These are phyloP conservation scores for Hoplostethus mediterraneus DNA, from an alignment of 2,797 vertebrate species.

Conservation along the genomic window DNA sequence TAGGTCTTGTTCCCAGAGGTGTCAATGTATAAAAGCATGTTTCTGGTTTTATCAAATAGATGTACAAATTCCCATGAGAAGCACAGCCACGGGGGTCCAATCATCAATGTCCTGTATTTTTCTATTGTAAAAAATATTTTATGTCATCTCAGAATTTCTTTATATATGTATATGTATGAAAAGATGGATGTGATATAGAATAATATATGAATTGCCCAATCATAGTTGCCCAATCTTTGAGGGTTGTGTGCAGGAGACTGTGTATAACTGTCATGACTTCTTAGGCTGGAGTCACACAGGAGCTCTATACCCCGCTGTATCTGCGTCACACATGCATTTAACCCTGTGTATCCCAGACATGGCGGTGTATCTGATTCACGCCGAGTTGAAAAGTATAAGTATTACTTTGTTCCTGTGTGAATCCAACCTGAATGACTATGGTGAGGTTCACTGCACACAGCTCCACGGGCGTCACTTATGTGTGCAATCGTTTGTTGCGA, in stretches of 20 bases:
- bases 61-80: constrained; percentile 80
- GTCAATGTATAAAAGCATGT: constrained; percentile 85
- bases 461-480: constrained; percentile 63
- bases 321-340: background rate
- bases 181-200: constrained; percentile 78
- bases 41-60: constrained; percentile 78
- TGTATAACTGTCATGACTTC: constrained; percentile 66
- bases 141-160: constrained; percentile 77
- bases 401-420: constrained; percentile 56
- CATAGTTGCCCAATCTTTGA: constrained; percentile 75
- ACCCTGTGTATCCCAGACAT: constrained; percentile 30
- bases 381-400: constrained; percentile 40
- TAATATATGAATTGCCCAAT: constrained; percentile 79
- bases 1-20: constrained; percentile 76
- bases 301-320: constrained; percentile 34
- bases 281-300: constrained; percentile 67
- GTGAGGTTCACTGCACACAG: constrained; percentile 71
- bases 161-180: constrained; percentile 83
- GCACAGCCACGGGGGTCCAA: constrained; percentile 83
- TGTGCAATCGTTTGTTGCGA: constrained; percentile 76
- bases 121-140: constrained; percentile 77
- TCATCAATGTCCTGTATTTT: constrained; percentile 87
- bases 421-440: constrained; percentile 62
- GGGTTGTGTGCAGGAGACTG: constrained; percentile 77
- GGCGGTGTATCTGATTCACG: constrained; percentile 18